Evolutionary conservation across 2,797 vertebrate genomes (phyloP).

Genomic region (Apogon hyalosoma): DNA sequence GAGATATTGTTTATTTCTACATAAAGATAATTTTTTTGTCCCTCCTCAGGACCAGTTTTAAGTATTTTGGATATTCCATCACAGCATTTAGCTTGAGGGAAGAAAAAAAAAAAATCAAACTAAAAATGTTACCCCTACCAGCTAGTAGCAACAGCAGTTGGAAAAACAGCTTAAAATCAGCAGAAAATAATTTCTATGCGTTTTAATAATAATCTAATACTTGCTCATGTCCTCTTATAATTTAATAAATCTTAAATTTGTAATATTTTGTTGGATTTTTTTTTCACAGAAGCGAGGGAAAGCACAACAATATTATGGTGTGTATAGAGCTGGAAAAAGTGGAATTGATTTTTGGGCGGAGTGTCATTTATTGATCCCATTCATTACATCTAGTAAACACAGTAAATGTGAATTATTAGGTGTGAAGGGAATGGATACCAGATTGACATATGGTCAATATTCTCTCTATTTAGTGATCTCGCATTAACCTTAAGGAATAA

Average conservation of each 20-base stretch:
- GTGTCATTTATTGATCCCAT: constrained; percentile 8
- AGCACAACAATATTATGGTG: too few relatives aligned
- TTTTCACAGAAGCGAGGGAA: background rate
- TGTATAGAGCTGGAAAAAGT: background rate
- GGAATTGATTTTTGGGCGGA: background rate
- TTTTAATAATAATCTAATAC: too few relatives aligned
- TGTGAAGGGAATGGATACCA: constrained; percentile 16
- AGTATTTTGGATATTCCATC: constrained; percentile 7
- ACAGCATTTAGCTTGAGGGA: constrained; percentile 26
- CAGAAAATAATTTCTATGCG: too few relatives aligned
- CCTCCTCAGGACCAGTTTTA: constrained; percentile 20
- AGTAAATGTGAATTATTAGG: constrained; percentile 7
- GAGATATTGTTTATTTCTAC: background rate
- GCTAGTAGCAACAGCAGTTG: background rate
- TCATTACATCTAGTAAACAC: constrained; percentile 17
- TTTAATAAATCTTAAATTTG: too few relatives aligned
- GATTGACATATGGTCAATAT: constrained; percentile 30
- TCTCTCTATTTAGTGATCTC: constrained; percentile 24
- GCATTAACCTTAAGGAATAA: background rate
- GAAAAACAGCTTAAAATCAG: too few relatives aligned
- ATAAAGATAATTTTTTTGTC: constrained; percentile 1
- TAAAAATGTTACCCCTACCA: background rate
- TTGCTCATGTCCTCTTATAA: too few relatives aligned
- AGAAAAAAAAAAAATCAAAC: background rate
- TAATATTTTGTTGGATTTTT: background rate